Base-by-base conservation (phyloP, 2,888 invertebrate species). In the Diabrotica balteata region DNA sequence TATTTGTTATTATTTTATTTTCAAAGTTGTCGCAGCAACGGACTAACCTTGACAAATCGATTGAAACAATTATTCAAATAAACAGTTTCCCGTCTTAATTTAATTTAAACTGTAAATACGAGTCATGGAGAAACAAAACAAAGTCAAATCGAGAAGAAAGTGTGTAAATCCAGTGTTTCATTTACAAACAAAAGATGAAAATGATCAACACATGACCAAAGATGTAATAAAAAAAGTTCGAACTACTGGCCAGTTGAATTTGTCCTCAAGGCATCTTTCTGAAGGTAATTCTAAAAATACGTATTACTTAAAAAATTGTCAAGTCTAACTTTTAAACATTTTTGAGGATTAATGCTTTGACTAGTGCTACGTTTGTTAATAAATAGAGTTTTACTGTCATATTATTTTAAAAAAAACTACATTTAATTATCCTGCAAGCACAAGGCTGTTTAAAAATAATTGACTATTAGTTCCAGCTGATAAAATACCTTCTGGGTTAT, bases 151-250 rank as follows among this genome's bases (percentile, higher is more conserved):
- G 44, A 76, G 78, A 65, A 79, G 83, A 67, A 84, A 84, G 75
- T 67, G 81, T 55, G 70, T 84, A 53, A 85, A 85, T 76, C 87
- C 90, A 4, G 82, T 93, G 60, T 93, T 93, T 84, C 91, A 92
- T 80, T 86, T 88, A 79, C 91, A 92, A 85, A 90, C 90, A 73
- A 89, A 90, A 84, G 87, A 88, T 70, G 90, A 91, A 73, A 91
- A 92, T 78, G 89, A 91, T 70, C 86, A 86, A 66, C 88, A 90
- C 80, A 82, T 95, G 70, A 89, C 93, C 45, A 86, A 87, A 65
- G 89, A 89, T 59, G 84, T 94, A 77, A 87, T 96, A 66, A 92
- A 94, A 84, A 89, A 90, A 73, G 94, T 95, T 5, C 89, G 94
- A 78, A 91, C 90, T 80, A 91, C 91, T 72, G 96, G 96, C 22